Evolutionary conservation across 2,113 vertebrate species (phyloP), one percentile per base, ranked within the genome.

Genomic region (Nothoprocta pentlandii): DNA sequence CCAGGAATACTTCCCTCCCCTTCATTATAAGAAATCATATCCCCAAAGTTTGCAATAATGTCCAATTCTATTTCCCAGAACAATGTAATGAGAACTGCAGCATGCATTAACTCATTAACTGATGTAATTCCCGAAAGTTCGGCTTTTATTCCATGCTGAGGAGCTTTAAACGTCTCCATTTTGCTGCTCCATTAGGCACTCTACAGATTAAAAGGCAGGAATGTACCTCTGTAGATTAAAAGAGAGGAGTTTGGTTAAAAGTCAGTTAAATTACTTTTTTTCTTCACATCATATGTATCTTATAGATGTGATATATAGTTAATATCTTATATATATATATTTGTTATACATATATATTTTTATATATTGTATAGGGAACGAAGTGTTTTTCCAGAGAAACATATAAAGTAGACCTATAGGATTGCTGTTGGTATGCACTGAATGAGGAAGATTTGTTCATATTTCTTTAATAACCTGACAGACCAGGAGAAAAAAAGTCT

Each of bases 91-190:
- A 5, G 79, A 96, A 93, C 28, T 64, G 82, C 92, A 97, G 88
- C 3, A 42, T 2, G 0, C 67, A 83, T 92, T 93, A 93, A 42
- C 66, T 89, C 26, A 4, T 89, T 83, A 66, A 54, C 44, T 91
- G 74, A 47, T 73, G 32, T 30, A 91, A 91, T 95, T 95, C 88
- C 84, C 71, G 21, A 30, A 82, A 81, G 81, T 49, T 85, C 39
- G 46, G 23, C 25, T 79, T 89, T 73, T 91, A 47, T 30, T 64
- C 39, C 19, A 10, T 8, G 16, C 85, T 85, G 11, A 63, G 67
- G 32, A 71, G n/a, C 20, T 36, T 0, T 0, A 41, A 34, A 21
- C 16, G 7, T 64, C 56, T 88, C 75, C 32, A 44, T 87, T 74
- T 47, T n/a, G 20, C 58, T 83, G 61, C 53, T 22, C 30, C 46